Evolutionary conservation across 2,888 invertebrate genomes (phyloP), one percentile per base, ranked within the genome.

Genomic region (Cetonia aurata): DNA sequence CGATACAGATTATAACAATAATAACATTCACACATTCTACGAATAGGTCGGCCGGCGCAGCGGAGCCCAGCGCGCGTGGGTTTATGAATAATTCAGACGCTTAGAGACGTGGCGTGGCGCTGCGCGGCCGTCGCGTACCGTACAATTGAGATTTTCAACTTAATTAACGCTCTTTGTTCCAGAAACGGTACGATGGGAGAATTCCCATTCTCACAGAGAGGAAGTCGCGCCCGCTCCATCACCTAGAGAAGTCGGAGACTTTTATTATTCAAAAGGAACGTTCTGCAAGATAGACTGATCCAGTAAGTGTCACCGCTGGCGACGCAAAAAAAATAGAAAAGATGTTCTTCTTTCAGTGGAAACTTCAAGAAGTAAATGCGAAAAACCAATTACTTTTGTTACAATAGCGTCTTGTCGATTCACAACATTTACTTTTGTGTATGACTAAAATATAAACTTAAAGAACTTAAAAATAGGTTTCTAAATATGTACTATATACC

Each of bases 151-250:
- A 60, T 60, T 60, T 60, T 60, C 60, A 60, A 46, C 60, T 60
- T 60, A 60, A 60, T 60, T 60, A 60, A 60, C 55, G 67, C 48
- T 44, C 56, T 56, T 55, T 67, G 67, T 67, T 67, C 52, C 56
- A 67, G 52, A 56, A 46, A 46, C 56, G 25, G 25, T 55, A 55
- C 56, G 66, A 52, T 66, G 67, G 42, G 67, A 67, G 56, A 55
- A 56, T 67, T 67, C 67, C 67, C 67, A 67, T 67, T 67, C 67
- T 44, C 67, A 67, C 67, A 25, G 37, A 56, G 33, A 31, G 42
- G 67, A 48, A 56, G 60, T 60, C 48, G n/a, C 12, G 9, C 56
- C 13, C 19, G 17, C 9, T 60, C 60, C 25, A 60, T 60, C 31
- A 33, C 25, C 25, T 25, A 25, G 25, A 25, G 25, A 25, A 25